Conservation (phyloP, 2,113 vertebrate species). For the Cavia aperea region DNA sequence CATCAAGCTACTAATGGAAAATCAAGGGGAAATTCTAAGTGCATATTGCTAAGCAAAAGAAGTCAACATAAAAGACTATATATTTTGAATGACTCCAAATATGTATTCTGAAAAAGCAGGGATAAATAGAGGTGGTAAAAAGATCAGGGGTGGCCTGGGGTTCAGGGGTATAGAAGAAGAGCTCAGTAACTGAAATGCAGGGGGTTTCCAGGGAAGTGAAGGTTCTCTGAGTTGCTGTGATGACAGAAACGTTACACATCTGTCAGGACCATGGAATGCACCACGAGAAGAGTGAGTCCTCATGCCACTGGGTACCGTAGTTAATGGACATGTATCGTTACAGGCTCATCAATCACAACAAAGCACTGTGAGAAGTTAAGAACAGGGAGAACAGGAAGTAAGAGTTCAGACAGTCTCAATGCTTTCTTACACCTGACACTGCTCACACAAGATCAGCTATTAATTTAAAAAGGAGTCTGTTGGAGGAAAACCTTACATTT, state of each 20-base stretch:
- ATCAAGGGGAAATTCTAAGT: neutral
- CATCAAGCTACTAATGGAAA: neutral
- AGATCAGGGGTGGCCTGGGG: too few relatives aligned
- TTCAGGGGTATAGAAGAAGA: neutral
- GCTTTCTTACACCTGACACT: neutral
- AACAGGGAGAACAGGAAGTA: neutral
- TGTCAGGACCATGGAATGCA: neutral
- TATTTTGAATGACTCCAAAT: neutral
- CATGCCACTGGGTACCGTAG: neutral
- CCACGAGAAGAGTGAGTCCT: neutral
- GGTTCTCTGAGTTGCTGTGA: neutral
- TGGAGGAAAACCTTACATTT: neutral
- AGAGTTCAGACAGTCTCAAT: neutral
- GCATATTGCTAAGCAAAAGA: neutral
- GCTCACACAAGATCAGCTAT: neutral
- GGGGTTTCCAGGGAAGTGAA: neutral
- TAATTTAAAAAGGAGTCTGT: neutral
- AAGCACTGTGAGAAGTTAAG: neutral
- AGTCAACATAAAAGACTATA: neutral
- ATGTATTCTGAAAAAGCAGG: neutral
- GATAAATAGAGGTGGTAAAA: neutral
- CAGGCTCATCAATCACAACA: neutral
- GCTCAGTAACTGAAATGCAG: neutral
- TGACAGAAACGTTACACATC: neutral
- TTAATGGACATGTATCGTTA: neutral